A percentile compares a stretch with the other conserved stretches of the same genome.
phyloP scores from a whole-genome alignment of 2,113 vertebrate species.

The Lepus americanus region DNA sequence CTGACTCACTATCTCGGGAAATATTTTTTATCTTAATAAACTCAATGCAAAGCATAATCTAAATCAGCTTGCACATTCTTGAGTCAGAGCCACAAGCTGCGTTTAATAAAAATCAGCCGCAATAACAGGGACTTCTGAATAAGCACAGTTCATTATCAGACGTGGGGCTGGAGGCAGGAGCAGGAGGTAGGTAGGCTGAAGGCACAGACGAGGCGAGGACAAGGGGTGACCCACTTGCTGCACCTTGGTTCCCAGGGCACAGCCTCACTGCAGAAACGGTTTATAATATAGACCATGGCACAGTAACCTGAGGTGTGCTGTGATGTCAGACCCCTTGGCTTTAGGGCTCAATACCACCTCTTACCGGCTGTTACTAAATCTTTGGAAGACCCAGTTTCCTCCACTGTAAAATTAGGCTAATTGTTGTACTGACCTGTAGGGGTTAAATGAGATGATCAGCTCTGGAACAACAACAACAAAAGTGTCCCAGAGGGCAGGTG shows the following conservation, averaged over 20 bases:
- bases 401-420: conserved; percentile 10
- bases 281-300: neutral
- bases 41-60: conserved; percentile 73
- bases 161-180: neutral
- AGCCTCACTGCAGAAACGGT: neutral
- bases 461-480: neutral
- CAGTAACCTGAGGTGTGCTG: neutral
- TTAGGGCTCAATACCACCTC: neutral
- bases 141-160: conserved; percentile 73
- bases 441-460: neutral
- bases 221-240: neutral
- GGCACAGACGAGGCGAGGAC: neutral
- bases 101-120: conserved; percentile 82
- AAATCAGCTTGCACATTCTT: conserved; percentile 75
- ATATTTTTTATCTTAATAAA: conserved; percentile 82
- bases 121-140: conserved; percentile 77
- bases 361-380: neutral
- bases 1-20: conserved; percentile 79
- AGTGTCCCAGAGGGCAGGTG: neutral
- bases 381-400: conserved; percentile 10
- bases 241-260: neutral
- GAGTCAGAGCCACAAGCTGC: conserved; percentile 75
- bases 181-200: neutral
- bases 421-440: neutral
- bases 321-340: neutral